phyloP scores from a whole-genome alignment of 2,888 invertebrate genomes.

The Cordilura impudica region DNA sequence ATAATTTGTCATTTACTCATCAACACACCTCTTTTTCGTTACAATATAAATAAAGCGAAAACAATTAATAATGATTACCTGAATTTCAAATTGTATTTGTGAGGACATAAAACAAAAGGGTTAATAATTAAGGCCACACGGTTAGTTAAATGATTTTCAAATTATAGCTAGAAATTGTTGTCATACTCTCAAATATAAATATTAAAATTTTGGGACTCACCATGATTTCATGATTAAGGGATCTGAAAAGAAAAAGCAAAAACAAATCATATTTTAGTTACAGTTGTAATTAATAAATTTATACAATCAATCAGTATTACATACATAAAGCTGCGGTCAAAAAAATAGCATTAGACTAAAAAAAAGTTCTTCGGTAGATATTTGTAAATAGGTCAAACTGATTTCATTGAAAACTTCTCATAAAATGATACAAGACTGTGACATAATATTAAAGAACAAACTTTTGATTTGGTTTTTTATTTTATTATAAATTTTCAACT shows the following conservation, averaged over 20 bases:
- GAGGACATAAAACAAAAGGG: not conserved
- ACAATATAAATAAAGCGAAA: not conserved
- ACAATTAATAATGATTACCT: slow-evolving; percentile 23
- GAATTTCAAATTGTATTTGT: not conserved
- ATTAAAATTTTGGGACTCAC: not conserved
- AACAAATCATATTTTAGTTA: not conserved
- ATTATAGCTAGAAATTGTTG: not conserved
- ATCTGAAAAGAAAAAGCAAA: not conserved
- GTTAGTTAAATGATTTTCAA: slow-evolving; percentile 9
- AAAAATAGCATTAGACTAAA: too few relatives aligned
- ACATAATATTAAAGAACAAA: too few relatives aligned
- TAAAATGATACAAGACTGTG: too few relatives aligned
- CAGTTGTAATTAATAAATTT: too few relatives aligned
- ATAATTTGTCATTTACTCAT: slow-evolving; percentile 61
- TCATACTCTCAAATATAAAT: slow-evolving; percentile 4
- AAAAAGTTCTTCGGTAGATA: too few relatives aligned
- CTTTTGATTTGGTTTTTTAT: too few relatives aligned
- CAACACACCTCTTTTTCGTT: slow-evolving; percentile 40
- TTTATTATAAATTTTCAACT: too few relatives aligned
- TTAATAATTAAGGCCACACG: not conserved
- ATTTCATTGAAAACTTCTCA: too few relatives aligned
- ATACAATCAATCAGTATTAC: too few relatives aligned
- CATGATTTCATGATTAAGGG: not conserved
- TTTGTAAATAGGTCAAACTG: too few relatives aligned
- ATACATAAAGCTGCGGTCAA: too few relatives aligned